Evolutionary conservation across 2,888 invertebrate genomes (phyloP).

Genomic region (Nipponacmea schrenckii): DNA sequence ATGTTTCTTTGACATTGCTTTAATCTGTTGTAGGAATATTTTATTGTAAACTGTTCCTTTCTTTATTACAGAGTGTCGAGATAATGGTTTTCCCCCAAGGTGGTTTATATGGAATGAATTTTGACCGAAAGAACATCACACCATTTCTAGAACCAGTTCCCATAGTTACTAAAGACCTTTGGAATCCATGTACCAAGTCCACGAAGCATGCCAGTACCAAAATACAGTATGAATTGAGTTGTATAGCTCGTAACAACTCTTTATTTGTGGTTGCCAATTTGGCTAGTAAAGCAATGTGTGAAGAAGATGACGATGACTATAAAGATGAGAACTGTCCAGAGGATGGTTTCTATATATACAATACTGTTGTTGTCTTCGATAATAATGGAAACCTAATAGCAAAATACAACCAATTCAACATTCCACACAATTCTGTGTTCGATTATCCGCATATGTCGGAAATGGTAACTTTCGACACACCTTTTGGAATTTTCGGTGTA

Average conservation of each 20-base stretch:
- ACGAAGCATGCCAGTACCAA: constrained; percentile 21
- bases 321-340: not conserved
- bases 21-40: too few relatives aligned
- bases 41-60: not conserved
- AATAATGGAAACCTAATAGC: constrained; percentile 78
- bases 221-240: constrained; percentile 66
- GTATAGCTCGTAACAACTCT: constrained; percentile 72
- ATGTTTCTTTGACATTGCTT: too few relatives aligned
- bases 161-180: constrained; percentile 70
- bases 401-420: constrained; percentile 72
- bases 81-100: constrained; percentile 84
- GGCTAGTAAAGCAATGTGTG: constrained; percentile 75
- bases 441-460: constrained; percentile 59
- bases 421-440: constrained; percentile 69
- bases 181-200: constrained; percentile 50
- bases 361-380: constrained; percentile 83
- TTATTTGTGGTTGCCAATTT: constrained; percentile 80
- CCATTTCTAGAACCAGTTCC: constrained; percentile 49
- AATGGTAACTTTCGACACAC: constrained; percentile 43
- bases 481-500: constrained; percentile 71
- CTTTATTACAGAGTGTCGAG: constrained; percentile 74
- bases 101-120: constrained; percentile 67
- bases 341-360: constrained; percentile 70
- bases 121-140: constrained; percentile 34
- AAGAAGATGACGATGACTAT: constrained; percentile 31